Conservation (phyloP, 2,113 vertebrate genomes). For the Notothenia rossii region DNA sequence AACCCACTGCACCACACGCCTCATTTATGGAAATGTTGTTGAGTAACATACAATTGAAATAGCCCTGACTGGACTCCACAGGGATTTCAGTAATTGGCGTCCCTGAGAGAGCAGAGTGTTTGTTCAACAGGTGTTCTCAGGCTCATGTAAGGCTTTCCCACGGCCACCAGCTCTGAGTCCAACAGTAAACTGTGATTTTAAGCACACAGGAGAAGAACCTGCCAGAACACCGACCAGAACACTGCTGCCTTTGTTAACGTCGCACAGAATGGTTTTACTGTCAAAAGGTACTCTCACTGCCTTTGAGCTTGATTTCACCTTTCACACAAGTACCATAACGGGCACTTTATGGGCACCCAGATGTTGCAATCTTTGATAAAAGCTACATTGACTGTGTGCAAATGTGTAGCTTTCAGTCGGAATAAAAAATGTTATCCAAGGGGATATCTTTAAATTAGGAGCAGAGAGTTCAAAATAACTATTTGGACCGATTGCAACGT, state of each 20-base stretch:
- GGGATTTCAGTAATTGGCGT: slow-evolving; percentile 12
- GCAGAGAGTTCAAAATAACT: too few species aligned
- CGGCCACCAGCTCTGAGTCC: slow-evolving; percentile 30
- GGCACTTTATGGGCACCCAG: not conserved
- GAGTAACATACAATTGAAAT: not conserved
- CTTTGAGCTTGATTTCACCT: not conserved
- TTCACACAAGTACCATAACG: not conserved
- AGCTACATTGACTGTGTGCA: not conserved
- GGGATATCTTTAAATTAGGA: too few species aligned
- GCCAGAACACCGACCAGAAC: too few species aligned
- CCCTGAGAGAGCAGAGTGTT: slow-evolving; percentile 16
- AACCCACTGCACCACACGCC: too few species aligned
- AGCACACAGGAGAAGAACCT: not conserved
- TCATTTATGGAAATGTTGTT: not conserved
- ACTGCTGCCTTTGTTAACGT: slow-evolving; percentile 18
- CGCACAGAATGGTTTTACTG: not conserved
- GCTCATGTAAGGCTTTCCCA: slow-evolving; percentile 36
- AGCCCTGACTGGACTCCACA: slow-evolving; percentile 7
- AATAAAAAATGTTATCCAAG: too few species aligned
- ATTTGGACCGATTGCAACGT: too few species aligned
- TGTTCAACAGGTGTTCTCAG: slow-evolving; percentile 36
- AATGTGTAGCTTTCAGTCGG: not conserved
- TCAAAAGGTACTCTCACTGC: slow-evolving; percentile 1
- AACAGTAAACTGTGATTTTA: slow-evolving; percentile 15
- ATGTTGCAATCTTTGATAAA: not conserved